phyloP scores from a whole-genome alignment of 2,113 vertebrate genomes.

The Carettochelys insculpta region DNA sequence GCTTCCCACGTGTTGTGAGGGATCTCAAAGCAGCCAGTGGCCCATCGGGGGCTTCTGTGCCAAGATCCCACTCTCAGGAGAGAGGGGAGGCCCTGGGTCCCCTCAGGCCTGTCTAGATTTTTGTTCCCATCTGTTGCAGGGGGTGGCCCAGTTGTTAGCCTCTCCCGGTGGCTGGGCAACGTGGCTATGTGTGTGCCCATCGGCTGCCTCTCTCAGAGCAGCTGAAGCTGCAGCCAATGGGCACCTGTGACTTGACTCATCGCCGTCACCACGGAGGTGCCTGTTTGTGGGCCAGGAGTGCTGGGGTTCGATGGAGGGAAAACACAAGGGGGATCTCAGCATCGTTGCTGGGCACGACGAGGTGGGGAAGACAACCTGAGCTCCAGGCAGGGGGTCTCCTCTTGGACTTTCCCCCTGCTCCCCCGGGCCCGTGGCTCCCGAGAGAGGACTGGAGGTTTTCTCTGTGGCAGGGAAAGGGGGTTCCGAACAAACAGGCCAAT shows the following conservation, averaged over 20 bases:
- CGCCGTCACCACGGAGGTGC: not conserved
- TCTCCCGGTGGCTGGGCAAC: not conserved
- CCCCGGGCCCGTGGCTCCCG: not conserved
- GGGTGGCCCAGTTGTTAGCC: not conserved
- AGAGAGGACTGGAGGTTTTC: slow-evolving; percentile 51
- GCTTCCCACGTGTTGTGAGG: not conserved
- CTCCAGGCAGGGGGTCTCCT: not conserved
- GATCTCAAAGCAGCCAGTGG: not conserved
- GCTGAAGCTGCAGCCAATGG: not conserved
- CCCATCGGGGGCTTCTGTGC: not conserved
- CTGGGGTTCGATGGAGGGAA: not conserved
- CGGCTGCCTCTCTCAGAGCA: not conserved
- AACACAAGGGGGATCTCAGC: not conserved
- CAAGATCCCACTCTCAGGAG: not conserved
- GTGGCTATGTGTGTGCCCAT: not conserved
- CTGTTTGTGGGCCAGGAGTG: not conserved
- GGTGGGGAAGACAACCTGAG: accelerated
- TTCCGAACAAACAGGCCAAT: slow-evolving; percentile 70
- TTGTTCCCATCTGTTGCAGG: not conserved
- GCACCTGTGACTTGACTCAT: not conserved
- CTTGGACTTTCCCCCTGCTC: not conserved
- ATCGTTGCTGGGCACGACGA: not conserved
- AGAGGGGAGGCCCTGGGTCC: not conserved
- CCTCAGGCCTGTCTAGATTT: not conserved
- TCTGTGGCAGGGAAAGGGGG: not conserved